Evolutionary conservation across 2,113 vertebrate genomes (phyloP).

Genomic region (Mustelus asterias): DNA sequence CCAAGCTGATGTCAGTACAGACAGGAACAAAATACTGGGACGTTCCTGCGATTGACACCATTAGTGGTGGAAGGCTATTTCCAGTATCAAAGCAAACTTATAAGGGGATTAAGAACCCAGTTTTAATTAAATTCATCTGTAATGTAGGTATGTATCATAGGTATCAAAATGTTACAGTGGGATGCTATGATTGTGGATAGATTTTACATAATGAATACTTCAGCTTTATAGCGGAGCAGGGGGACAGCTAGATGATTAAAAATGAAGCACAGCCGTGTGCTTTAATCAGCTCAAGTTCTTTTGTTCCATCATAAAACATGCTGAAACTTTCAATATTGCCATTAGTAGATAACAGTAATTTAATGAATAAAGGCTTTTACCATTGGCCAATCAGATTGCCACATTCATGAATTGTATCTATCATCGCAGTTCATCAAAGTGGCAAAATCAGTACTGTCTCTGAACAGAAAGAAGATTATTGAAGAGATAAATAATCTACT

Average conservation of each 20-base stretch:
- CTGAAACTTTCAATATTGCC: background rate
- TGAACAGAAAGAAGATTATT: background rate
- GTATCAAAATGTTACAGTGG: background rate
- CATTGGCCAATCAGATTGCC: background rate
- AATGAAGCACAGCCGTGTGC: background rate
- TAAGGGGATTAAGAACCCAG: background rate
- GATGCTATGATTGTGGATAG: background rate
- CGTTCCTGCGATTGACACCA: background rate
- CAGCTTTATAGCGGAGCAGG: background rate
- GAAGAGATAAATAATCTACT: background rate
- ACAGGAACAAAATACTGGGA: background rate
- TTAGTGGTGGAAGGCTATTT: background rate
- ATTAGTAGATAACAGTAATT: background rate
- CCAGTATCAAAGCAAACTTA: background rate
- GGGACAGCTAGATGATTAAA: background rate
- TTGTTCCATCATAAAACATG: background rate
- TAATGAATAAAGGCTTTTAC: background rate
- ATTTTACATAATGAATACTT: conserved; percentile 6
- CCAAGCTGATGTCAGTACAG: background rate
- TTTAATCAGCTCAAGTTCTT: conserved; percentile 13
- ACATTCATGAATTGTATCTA: background rate
- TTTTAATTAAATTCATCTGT: background rate
- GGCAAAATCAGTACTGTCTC: background rate
- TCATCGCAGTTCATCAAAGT: background rate
- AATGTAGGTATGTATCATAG: conserved; percentile 10